phyloP scores from a whole-genome alignment of 2,113 vertebrate species.

The Lagenorhynchus albirostris region DNA sequence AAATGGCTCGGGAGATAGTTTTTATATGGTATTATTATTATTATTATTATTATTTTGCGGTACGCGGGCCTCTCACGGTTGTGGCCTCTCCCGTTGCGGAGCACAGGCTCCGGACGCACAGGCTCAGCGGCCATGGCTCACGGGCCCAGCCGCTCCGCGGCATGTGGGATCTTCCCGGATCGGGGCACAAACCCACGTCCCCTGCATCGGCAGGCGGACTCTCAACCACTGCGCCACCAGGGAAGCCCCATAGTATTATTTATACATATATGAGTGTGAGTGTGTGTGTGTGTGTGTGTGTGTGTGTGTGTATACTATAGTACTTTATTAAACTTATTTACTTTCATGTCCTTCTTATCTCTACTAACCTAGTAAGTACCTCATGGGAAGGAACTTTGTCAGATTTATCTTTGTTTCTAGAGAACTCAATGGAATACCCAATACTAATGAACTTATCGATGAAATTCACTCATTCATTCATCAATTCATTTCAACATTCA shows the following conservation, averaged over 20 bases:
- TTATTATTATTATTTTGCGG: too few species aligned
- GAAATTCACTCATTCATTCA: not conserved
- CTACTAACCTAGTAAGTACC: not conserved
- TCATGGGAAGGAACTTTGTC: not conserved
- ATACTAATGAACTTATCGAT: not conserved
- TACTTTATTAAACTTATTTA: not conserved
- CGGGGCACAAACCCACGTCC: rapidly evolving
- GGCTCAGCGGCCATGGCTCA: too few species aligned
- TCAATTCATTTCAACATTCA: not conserved
- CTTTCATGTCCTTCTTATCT: not conserved
- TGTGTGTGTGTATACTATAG: not conserved
- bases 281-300: not conserved
- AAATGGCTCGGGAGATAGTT: not conserved
- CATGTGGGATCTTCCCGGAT: too few species aligned
- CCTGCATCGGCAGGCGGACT: too few species aligned
- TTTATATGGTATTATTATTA: too few species aligned
- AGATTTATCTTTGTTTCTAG: not conserved
- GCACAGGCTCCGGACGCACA: too few species aligned
- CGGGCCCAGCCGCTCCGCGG: too few species aligned
- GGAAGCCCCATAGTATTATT: too few species aligned
- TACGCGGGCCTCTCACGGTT: too few species aligned
- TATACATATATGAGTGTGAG: not conserved
- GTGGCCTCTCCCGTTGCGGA: too few species aligned
- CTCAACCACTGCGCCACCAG: too few species aligned
- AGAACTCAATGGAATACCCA: not conserved